phyloP scores from a whole-genome alignment of 2,797 vertebrate genomes.

The Pseudotriccus pelzelni region DNA sequence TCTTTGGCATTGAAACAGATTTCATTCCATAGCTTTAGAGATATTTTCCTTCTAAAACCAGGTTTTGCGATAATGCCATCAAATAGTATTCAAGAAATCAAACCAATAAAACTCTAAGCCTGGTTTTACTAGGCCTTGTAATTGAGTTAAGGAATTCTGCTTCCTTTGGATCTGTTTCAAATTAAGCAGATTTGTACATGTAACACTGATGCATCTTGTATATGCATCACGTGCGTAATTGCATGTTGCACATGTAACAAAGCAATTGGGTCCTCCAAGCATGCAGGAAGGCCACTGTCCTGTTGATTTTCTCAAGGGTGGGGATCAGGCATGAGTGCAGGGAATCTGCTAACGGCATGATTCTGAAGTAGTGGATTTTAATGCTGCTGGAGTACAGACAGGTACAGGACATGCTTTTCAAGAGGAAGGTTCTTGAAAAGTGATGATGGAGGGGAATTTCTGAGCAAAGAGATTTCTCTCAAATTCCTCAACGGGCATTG shows the following conservation, averaged over 20 bases:
- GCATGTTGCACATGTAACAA: background rate
- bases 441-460: background rate
- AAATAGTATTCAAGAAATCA: background rate
- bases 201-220: background rate
- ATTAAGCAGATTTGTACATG: background rate
- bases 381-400: background rate
- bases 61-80: background rate
- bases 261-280: background rate
- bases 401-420: background rate
- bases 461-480: background rate
- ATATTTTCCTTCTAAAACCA: background rate
- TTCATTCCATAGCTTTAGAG: background rate
- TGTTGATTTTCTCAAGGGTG: background rate
- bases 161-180: background rate
- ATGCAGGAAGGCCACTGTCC: background rate
- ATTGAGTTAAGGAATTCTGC: background rate
- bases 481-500: background rate
- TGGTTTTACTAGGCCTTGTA: background rate
- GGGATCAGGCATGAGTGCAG: background rate
- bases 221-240: too few relatives aligned
- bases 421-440: background rate
- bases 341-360: background rate
- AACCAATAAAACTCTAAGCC: background rate
- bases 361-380: background rate
- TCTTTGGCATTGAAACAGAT: background rate